A percentile compares a stretch with the other conserved stretches of the same genome.
Evolutionary conservation across 53 echinoderm and acorn worm genomes (phyloP).

Genomic region (Patiria pectinifera): DNA sequence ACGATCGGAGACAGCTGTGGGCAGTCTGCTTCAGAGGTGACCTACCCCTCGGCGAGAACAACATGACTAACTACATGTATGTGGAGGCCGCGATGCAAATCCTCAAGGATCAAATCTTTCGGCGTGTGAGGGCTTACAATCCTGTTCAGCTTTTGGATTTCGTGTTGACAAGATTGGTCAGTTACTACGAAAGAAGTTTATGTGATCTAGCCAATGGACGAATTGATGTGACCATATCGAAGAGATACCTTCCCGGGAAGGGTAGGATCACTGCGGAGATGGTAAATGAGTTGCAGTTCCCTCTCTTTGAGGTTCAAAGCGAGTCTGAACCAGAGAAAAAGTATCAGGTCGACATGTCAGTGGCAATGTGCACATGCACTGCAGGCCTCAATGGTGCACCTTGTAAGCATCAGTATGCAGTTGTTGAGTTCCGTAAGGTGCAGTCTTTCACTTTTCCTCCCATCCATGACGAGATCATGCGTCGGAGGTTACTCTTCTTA

Average conservation of each 20-base stretch:
- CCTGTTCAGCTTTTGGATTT: slow-evolving; percentile 37
- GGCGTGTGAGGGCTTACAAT: slow-evolving; percentile 28
- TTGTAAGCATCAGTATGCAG: slow-evolving; percentile 24
- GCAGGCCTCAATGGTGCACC: slow-evolving; percentile 21
- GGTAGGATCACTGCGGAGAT: slow-evolving; percentile 14
- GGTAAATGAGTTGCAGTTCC: background rate
- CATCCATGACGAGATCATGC: slow-evolving; percentile 24
- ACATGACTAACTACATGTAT: slow-evolving; percentile 35
- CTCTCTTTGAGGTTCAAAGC: slow-evolving; percentile 1
- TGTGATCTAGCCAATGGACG: slow-evolving; percentile 34
- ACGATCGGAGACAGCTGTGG: slow-evolving; percentile 20
- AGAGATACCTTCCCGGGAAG: slow-evolving; percentile 40
- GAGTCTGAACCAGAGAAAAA: slow-evolving; percentile 18
- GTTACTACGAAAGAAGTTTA: slow-evolving; percentile 24
- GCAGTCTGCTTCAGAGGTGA: slow-evolving; percentile 9
- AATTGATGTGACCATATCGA: slow-evolving; percentile 35
- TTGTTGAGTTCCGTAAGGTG: slow-evolving; percentile 9
- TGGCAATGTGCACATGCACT: slow-evolving; percentile 24
- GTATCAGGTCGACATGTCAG: slow-evolving; percentile 17
- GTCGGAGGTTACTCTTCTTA: slow-evolving; percentile 7
- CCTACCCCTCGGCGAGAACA: slow-evolving; percentile 23
- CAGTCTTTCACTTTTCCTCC: slow-evolving; percentile 33
- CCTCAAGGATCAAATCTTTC: slow-evolving; percentile 50
- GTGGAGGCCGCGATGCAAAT: slow-evolving; percentile 51
- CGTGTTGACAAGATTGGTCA: slow-evolving; percentile 14